Conservation (phyloP, 2,797 vertebrate genomes). For the Bovichtus variegatus region DNA sequence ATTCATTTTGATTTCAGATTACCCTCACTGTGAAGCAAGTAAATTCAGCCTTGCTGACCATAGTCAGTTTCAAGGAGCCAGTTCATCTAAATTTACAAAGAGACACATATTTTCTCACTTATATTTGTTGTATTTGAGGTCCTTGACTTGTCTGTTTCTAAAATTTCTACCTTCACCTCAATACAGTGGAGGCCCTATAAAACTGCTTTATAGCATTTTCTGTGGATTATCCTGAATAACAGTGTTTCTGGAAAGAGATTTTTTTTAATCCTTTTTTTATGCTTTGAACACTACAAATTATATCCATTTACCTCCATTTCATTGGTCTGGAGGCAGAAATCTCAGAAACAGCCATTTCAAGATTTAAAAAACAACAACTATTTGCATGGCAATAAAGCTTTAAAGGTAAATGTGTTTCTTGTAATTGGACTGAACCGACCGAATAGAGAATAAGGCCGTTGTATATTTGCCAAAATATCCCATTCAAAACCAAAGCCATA, state of each 20-base stretch:
- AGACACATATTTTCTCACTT: background rate
- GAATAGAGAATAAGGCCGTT: background rate
- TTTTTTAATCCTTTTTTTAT: background rate
- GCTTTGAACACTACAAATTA: background rate
- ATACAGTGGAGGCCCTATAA: background rate
- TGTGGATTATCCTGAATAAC: background rate
- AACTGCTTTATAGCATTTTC: background rate
- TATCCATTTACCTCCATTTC: background rate
- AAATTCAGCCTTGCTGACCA: conserved; percentile 16
- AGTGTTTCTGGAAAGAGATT: background rate
- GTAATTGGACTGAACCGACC: background rate
- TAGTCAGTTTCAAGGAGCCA: background rate
- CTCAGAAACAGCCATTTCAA: background rate
- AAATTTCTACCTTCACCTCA: background rate
- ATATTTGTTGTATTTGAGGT: background rate
- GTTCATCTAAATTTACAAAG: background rate
- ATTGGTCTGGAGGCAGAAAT: background rate
- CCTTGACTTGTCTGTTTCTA: background rate
- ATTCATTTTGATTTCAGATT: conserved; percentile 33
- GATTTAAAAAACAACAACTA: background rate
- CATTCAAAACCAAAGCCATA: background rate
- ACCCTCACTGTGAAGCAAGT: conserved; percentile 2
- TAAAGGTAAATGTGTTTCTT: background rate
- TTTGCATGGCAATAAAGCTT: background rate
- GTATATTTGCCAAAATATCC: background rate